Base-by-base conservation (phyloP, 2,888 invertebrate species). In the Herminia tarsipennalis region DNA sequence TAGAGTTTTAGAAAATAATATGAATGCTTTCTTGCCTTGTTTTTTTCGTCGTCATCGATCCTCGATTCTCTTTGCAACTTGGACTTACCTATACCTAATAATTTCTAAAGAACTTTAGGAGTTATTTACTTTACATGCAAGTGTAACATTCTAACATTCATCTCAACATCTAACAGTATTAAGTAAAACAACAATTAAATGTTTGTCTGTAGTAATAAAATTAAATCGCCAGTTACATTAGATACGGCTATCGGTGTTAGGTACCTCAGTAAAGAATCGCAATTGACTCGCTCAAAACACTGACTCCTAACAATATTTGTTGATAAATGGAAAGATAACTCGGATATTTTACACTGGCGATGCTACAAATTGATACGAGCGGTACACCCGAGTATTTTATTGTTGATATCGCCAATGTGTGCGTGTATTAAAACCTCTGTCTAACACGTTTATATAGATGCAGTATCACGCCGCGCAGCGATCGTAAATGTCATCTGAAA, bases 401-500 rank as follows among this genome's bases (percentile, higher is more conserved):
- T 76, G 73, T 79, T 58, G 67, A 70, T 72, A 64, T 49, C 51
- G 42, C 51, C 67, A 55, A 64, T 78, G 81, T 84, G 81, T 83
- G 83, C 77, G 83, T 82, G 79, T 73, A 80, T 84, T 79, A 77
- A 83, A 80, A 78, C 76, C 65, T 76, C 72, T 71, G 78, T 82
- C 84, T 81, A 81, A 85, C 81, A 79, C 78, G 80, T 83, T 78
- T 83, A 83, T 83, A 81, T 82, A 78, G 83, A 85, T 81, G 81
- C 82, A 76, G 82, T 88, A 87, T 86, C 88, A 86, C 81, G 81
- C 83, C 76, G 86, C 77, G 85, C 77, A 78, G 73, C 81, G 86
- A 86, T 89, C 90, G 88, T 91, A 88, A 90, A 91, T 88, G 90
- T 90, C 90, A 88, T 88, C 86, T 83, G 85, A 87, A 89, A 89